Evolutionary conservation across 2,797 vertebrate genomes (phyloP), one percentile per base, ranked within the genome.

Genomic region (Chaenodraco wilsoni): DNA sequence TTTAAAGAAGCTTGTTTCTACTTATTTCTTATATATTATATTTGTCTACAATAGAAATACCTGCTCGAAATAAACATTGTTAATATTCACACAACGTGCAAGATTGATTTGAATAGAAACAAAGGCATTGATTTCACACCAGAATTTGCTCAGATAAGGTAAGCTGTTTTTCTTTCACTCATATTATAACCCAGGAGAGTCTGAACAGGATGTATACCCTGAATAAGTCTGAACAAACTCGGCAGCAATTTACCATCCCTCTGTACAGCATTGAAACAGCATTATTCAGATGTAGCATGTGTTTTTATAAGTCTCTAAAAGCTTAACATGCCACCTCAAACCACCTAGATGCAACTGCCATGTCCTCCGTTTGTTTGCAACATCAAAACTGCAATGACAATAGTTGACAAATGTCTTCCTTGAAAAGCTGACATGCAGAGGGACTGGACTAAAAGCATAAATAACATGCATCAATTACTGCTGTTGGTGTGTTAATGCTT

Each of bases 381-480:
- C 72, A 82, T 82, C 72, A 82, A 80, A 79, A 49, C 9, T 10
- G 40, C 46, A 75, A 54, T 21, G 2, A 40, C 33, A 21, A 56
- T 69, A 57, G 21, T 59, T 48, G 9, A 13, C 19, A 0, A 58
- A 50, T 77, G 72, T 37, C 5, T 57, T 43, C 69, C 16, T 65
- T 54, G 19, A 74, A 71, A 84, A 55, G 52, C 58, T 55, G 62
- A 77, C 66, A 58, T 74, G 71, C 50, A 57, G 37, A 69, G 48
- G 40, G 40, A 58, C 59, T 40, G 70, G 69, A 87, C 78, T 88
- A 72, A 85, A 79, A 77, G 70, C 64, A 74, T 72, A 63, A 82
- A 76, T 75, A 83, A 79, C 81, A 79, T 72, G 66, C 72, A 62
- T 82, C 72, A 74, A 63, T 85, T 76, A 72, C 54, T 50, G 60